Conservation (phyloP, 1,140 invertebrate genomes). For the Sweltsa coloradensis region DNA sequence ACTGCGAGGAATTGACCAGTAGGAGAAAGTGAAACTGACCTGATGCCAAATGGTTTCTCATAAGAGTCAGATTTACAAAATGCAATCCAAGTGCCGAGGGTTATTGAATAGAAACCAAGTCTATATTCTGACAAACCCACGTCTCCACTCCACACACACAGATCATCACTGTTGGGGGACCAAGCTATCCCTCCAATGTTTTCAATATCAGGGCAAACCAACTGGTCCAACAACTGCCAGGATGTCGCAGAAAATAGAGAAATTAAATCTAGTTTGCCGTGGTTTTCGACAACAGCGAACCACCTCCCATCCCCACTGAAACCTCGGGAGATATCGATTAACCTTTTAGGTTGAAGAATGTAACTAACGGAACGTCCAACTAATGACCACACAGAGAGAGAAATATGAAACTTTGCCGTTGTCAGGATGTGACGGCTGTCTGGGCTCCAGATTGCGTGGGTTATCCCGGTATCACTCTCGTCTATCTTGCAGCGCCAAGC, state of each 20-base stretch:
- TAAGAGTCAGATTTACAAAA: no score
- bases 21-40: neutral
- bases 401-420: neutral
- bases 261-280: neutral
- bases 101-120: no score
- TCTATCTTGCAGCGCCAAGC: constrained; percentile 1
- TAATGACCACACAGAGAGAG: constrained; percentile 3
- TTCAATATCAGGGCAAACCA: neutral
- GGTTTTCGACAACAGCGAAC: neutral
- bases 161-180: neutral
- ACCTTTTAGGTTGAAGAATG: neutral
- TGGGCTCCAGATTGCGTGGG: constrained; percentile 1
- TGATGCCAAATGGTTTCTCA: no score
- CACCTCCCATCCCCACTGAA: constrained; percentile 3
- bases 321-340: neutral
- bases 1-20: constrained; percentile 4
- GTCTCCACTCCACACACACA: no score
- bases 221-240: constrained; percentile 1
- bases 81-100: no score
- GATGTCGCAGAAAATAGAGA: neutral
- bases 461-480: neutral
- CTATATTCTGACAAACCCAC: no score
- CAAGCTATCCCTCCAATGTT: neutral
- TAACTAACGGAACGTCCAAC: neutral
- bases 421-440: constrained; percentile 10